Evolutionary conservation across 2,888 invertebrate genomes (phyloP).

Genomic region (Mylabris sibirica): DNA sequence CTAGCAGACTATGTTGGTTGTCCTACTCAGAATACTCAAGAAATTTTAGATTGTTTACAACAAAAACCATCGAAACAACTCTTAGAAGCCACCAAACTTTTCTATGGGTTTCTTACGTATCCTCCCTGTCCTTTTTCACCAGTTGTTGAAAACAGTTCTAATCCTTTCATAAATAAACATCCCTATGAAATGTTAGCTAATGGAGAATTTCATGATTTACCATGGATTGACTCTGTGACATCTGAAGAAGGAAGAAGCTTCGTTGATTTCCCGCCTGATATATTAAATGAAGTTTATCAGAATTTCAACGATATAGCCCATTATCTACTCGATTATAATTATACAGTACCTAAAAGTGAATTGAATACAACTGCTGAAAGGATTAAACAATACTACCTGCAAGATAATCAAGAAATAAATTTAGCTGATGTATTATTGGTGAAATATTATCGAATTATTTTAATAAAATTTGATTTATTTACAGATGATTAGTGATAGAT

Average conservation of each 20-base stretch:
- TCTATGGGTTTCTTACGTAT: slow-evolving; percentile 63
- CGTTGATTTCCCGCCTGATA: no score
- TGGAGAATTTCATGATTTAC: slow-evolving; percentile 70
- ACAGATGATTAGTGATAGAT: slow-evolving; percentile 8
- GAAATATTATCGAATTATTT: slow-evolving; percentile 3
- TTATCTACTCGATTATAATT: no score
- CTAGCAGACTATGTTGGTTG: slow-evolving; percentile 71
- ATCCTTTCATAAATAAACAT: slow-evolving; percentile 70
- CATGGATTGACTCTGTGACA: slow-evolving; percentile 64
- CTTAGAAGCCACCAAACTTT: slow-evolving; percentile 65
- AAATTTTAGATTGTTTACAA: slow-evolving; percentile 72
- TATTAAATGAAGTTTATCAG: no score
- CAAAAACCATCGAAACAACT: slow-evolving; percentile 67
- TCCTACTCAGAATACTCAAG: slow-evolving; percentile 61
- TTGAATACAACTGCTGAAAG: no score
- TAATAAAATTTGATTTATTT: slow-evolving; percentile 20
- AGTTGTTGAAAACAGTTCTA: slow-evolving; percentile 54
- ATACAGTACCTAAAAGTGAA: no score
- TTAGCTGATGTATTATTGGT: background rate
- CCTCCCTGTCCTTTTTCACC: slow-evolving; percentile 52
- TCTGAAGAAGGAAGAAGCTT: no score
- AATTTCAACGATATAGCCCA: no score
- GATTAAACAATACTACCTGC: no score
- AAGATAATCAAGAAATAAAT: no score
- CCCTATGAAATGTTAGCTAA: slow-evolving; percentile 69